These are phyloP conservation scores for Lacerta agilis DNA, from an alignment of 2,797 vertebrate genomes.

Conservation along the genomic window DNA sequence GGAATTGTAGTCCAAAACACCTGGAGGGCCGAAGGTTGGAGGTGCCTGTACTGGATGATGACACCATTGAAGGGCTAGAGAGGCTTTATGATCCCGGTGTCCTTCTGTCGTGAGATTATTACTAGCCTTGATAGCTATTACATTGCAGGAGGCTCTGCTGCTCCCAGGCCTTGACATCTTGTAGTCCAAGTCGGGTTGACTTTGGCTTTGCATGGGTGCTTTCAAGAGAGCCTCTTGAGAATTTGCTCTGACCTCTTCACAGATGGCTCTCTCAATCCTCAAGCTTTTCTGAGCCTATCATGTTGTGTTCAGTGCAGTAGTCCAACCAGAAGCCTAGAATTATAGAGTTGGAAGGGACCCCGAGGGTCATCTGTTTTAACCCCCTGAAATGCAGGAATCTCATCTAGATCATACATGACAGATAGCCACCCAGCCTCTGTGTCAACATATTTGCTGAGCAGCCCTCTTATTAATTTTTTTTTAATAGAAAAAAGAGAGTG, in stretches of 20 bases:
- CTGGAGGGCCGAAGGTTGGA: too few species aligned
- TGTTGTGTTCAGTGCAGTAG: neutral
- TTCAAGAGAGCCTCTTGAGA: too few species aligned
- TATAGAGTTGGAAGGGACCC: too few species aligned
- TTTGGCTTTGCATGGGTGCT: neutral
- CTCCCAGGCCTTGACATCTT: neutral
- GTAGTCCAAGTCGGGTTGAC: too few species aligned
- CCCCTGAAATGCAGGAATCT: too few species aligned
- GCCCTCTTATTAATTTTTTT: neutral
- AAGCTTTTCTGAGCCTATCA: neutral
- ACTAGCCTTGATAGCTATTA: neutral
- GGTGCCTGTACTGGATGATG: neutral
- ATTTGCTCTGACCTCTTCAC: neutral
- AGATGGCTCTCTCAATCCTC: neutral
- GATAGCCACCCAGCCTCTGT: too few species aligned
- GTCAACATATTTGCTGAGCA: neutral
- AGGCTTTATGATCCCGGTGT: neutral
- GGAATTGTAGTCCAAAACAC: too few species aligned
- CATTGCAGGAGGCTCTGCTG: neutral
- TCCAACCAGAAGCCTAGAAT: neutral
- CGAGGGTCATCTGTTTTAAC: too few species aligned
- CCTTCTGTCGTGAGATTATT: neutral
- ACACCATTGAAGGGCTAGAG: neutral
- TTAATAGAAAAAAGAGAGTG: conserved; percentile 92
- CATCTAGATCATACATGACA: too few species aligned